Base-by-base conservation (phyloP, 2,797 vertebrate species). In the Jordanella pulchra region DNA sequence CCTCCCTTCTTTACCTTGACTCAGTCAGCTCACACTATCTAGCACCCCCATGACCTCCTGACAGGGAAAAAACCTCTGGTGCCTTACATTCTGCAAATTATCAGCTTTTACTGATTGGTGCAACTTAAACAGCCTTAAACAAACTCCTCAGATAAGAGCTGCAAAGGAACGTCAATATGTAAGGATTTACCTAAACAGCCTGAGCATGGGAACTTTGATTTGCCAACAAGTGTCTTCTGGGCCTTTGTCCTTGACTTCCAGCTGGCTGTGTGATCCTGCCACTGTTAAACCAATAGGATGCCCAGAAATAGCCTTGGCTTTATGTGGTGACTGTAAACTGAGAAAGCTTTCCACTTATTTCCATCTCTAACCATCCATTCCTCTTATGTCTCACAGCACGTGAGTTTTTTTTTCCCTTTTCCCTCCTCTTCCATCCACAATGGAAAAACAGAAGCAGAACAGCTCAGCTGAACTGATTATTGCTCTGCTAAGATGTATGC, bases 121-220 rank as follows among this genome's bases (percentile, higher is more conserved):
- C 69, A 65, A 84, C 78, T 77, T 86, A 87, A 84, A 87, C 84
- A 88, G 84, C 77, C 78, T 65, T 86, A 85, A 92, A 93, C 81
- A 81, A 87, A 90, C 89, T 89, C 87, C 87, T 80, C 39, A 85
- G 92, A 94, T 93, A 93, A 91, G 84, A 89, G 72, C 32, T 23
- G 53, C 80, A 67, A 67, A 84, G 66, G 78, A 91, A 87, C 84
- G 91, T 88, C 89, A 92, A 93, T 92, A 91, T 92, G 91, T 90
- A 84, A 69, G 66, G 64, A 69, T 47, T 75, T 54, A 85, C 90
- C 89, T 87, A 87, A 88, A 79, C 79, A 76, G 72, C 53, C 6
- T 0, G 64, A 86, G 76, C 83, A 86, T 87, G 89, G 83, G 88
- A 93, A 91, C 84, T 65, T 78, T 70, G 81, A 80, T 76, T 60